Base-by-base conservation (phyloP, 2,888 invertebrate species). In the Ichneumon xanthorius region DNA sequence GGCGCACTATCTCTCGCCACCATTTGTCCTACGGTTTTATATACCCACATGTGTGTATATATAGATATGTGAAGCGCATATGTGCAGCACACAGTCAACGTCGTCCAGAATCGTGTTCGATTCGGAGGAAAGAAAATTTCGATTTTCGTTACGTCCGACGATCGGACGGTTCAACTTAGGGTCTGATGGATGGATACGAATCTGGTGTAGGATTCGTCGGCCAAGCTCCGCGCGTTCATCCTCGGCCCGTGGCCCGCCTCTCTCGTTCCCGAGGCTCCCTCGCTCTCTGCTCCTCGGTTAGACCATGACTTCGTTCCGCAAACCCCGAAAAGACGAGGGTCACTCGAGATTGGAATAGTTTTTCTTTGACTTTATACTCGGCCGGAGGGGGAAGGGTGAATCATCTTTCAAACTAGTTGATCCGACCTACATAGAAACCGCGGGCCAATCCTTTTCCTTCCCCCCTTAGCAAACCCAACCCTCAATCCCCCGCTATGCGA, bases 311-410 rank as follows among this genome's bases (percentile, higher is more conserved):
- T 58, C 55, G 30, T 55, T 53, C 55, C 33, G 72, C 37, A 70
- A 70, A 55, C 55, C 33, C 55, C 72, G 33, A 37, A 79, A 40
- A 71, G 79, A 79, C 71, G 79, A 79, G 65, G 79, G 79, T 71
- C 79, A 79, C 71, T 71, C 7, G 71, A 79, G 79, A 79, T 79
- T 79, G 79, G 79, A 79, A 79, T 79, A 79, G 71, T 79, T 79
- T 65, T 79, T 79, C 61, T 79, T 79, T 79, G 63, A 79, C 79
- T 79, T 79, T 71, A 63, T 48, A 63, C 37, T 40, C 26, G 53
- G 14, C 4, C 45, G 3, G 9, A 11, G 45, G 14, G 14, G 14
- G 4, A 45, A 45, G 26, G 45, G 45, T 4, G 71, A 63, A 71
- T 48, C 63, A 79, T 79, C 71, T 22, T 37, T 79, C 71, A 71